Evolutionary conservation across 2,797 vertebrate species (phyloP).

Genomic region (Arctocebus calabarensis): DNA sequence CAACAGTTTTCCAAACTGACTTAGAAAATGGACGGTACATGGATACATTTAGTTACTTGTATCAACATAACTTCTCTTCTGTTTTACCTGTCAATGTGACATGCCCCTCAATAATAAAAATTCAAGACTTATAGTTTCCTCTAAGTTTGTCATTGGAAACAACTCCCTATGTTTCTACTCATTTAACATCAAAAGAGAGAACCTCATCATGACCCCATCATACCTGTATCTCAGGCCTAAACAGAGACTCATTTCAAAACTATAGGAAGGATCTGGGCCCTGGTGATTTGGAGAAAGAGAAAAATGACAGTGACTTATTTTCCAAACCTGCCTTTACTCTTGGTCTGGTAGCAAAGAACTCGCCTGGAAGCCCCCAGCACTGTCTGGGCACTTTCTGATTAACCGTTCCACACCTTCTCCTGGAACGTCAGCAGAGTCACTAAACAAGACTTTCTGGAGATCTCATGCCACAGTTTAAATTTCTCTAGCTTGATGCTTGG

Average conservation of each 20-base stretch:
- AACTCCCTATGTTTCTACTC: background rate
- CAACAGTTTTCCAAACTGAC: constrained; percentile 1
- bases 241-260: background rate
- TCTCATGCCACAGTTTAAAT: too few species aligned
- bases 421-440: too few species aligned
- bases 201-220: background rate
- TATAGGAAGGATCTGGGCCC: background rate
- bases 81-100: background rate
- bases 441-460: too few species aligned
- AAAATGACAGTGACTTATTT: background rate
- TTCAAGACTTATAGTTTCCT: constrained; percentile 5
- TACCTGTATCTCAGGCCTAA: background rate
- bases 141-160: background rate
- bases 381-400: too few species aligned
- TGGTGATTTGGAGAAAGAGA: background rate
- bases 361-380: background rate
- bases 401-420: too few species aligned
- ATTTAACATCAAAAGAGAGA: background rate
- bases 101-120: background rate
- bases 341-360: background rate
- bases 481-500: too few species aligned
- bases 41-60: background rate
- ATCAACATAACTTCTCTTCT: background rate
- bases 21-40: background rate
- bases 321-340: background rate